These are phyloP conservation scores for Rynchops niger DNA, from an alignment of 2,113 vertebrate genomes.

Conservation along the genomic window DNA sequence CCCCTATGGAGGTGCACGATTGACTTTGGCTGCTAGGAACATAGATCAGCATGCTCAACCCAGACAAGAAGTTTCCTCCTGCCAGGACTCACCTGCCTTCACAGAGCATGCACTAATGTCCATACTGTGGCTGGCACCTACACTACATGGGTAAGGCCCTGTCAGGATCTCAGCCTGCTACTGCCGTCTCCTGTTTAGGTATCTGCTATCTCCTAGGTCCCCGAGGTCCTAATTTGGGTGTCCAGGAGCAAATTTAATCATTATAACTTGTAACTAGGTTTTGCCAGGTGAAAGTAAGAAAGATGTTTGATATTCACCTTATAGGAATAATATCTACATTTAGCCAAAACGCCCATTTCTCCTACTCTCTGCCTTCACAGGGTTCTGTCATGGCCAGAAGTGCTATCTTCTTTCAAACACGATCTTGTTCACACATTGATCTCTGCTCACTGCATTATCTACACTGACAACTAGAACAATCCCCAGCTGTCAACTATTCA, in stretches of 20 bases:
- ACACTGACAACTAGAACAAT: neutral
- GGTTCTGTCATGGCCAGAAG: neutral
- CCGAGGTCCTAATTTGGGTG: neutral
- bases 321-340: rapidly evolving
- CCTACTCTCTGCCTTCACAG: neutral
- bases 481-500: neutral
- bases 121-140: neutral
- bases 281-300: neutral
- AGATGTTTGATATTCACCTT: neutral
- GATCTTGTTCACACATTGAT: neutral
- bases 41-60: rapidly evolving
- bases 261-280: neutral
- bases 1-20: rapidly evolving
- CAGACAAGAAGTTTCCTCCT: neutral
- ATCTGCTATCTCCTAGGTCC: neutral
- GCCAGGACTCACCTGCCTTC: neutral
- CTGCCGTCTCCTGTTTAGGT: neutral
- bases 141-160: neutral
- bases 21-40: neutral
- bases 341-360: neutral
- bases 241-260: neutral
- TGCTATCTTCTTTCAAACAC: neutral
- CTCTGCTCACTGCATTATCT: neutral
- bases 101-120: rapidly evolving
- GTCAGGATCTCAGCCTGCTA: neutral